A percentile compares a stretch with the other conserved stretches of the same genome.
phyloP scores from a whole-genome alignment of 2,113 vertebrate species.

The Ptilorrhoa leucosticta region DNA sequence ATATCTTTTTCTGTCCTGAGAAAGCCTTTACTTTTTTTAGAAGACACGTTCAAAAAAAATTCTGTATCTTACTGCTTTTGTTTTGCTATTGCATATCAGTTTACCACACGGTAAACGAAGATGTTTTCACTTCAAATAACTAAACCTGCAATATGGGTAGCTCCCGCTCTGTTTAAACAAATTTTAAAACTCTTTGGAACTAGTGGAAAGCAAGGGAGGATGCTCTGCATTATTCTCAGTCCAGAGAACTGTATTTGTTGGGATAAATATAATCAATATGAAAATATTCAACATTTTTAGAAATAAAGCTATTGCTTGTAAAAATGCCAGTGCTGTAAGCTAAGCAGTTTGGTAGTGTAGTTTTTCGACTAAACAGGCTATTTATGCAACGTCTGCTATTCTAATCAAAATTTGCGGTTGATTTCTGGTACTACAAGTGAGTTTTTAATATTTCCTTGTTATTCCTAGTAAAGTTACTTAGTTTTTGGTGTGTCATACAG shows the following conservation, averaged over 20 bases:
- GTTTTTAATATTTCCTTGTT: not conserved
- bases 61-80: not conserved
- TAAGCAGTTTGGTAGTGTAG: not conserved
- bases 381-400: not conserved
- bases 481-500: not conserved
- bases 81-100: not conserved
- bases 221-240: not conserved
- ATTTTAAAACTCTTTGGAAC: not conserved
- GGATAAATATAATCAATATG: not conserved
- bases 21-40: not conserved
- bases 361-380: not conserved
- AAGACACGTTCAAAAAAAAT: rapidly evolving
- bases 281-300: not conserved
- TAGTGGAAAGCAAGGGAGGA: not conserved
- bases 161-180: not conserved
- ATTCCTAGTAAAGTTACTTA: not conserved
- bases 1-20: not conserved
- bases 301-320: not conserved
- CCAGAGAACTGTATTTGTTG: not conserved
- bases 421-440: not conserved
- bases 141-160: not conserved
- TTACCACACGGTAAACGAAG: not conserved
- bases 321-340: not conserved
- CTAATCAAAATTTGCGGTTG: not conserved
- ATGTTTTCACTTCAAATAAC: not conserved